Base-by-base conservation (phyloP, 2,888 invertebrate species). In the Netelia virgata region DNA sequence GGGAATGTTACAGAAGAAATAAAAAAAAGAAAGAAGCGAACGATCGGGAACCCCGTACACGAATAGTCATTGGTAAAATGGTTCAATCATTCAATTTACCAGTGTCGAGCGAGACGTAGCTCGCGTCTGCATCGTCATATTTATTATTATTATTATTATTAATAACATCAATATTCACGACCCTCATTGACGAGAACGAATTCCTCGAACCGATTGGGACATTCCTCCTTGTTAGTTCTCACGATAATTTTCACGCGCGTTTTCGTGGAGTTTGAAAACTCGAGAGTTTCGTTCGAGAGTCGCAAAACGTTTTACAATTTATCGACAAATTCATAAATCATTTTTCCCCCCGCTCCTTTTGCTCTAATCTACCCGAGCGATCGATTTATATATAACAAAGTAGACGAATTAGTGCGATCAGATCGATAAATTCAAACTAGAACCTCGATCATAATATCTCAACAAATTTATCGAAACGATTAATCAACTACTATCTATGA, bases 21-120 rank as follows among this genome's bases (percentile, higher is more conserved):
- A 47, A 47, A 14, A 10, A 47, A 47, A 47, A 10, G 5, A 14
- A 6, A 50, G 53, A 55, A 43, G 10, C 20, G 55, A 57, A 55
- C 36, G 23, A 53, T 53, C 23, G 10, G 9, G 20, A 41, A 66
- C 43, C 28, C 57, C 66, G 28, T 28, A 28, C 28, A 28, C 6
- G 5, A 28, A 28, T 28, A 28, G 28, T 28, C 20, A 53, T 55
- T 41, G 23, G 53, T 14, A 64, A 28, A 79, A 73, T 63, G 55
- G 47, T 55, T 74, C 79, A 74, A 78, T 83, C 61, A 64, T 79
- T 28, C 82, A 82, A 82, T 82, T 72, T 72, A 10, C 11, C 36
- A 28, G 57, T 61, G 47, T 20, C 23, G 18, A 8, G 63, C 47
- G 50, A 64, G 16, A 59, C 66, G 76, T 41, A 9, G 57, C 11